Conservation (phyloP, 2,113 vertebrate species). For the Periophthalmodon schlosseri region DNA sequence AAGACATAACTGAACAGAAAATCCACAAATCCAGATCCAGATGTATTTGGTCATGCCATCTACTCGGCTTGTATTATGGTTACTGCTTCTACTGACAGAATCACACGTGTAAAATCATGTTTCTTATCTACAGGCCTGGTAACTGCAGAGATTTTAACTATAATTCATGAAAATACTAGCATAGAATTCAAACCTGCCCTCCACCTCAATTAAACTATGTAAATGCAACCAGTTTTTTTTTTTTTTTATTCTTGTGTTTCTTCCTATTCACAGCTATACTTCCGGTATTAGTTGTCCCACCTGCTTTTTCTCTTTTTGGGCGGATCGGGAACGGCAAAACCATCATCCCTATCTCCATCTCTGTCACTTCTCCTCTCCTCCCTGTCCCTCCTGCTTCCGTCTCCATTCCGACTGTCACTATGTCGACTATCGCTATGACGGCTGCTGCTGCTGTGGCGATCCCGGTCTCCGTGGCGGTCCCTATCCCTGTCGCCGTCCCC, state of each 20-base stretch:
- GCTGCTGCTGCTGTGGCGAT: constrained; percentile 37
- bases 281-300: constrained; percentile 91
- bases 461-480: constrained; percentile 58
- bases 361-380: constrained; percentile 59
- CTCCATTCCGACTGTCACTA: constrained; percentile 37
- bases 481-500: constrained; percentile 64
- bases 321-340: constrained; percentile 92
- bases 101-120: not conserved
- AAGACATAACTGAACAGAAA: not conserved
- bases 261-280: not conserved
- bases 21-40: not conserved
- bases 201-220: not conserved
- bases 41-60: not conserved
- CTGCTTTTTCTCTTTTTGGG: constrained; percentile 96
- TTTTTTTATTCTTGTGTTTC: not conserved
- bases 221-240: not conserved
- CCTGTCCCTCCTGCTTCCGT: constrained; percentile 36
- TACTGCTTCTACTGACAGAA: not conserved
- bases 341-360: constrained; percentile 78
- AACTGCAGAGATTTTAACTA: not conserved
- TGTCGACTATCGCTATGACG: constrained; percentile 56
- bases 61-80: not conserved
- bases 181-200: not conserved
- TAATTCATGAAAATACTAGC: not conserved
- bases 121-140: too few species aligned